Evolutionary conservation across 2,797 vertebrate species (phyloP).

Genomic region (Thaleichthys pacificus): DNA sequence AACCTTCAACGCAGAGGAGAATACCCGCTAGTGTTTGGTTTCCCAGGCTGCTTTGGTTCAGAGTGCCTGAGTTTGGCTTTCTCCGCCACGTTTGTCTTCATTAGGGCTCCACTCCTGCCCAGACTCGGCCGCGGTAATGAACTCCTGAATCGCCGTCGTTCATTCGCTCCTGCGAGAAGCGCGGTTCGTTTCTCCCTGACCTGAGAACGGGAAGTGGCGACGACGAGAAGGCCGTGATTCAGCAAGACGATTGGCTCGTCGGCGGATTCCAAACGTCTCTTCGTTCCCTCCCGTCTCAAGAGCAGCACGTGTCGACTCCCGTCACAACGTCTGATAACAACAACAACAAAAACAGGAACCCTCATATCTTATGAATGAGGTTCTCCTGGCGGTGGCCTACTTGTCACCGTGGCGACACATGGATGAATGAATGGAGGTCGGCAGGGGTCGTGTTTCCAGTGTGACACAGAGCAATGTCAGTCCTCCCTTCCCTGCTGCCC

Average conservation of each 20-base stretch:
- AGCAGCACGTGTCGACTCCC: no score
- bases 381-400: no score
- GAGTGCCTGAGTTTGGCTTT: background rate
- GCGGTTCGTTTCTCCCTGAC: no score
- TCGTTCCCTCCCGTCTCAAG: no score
- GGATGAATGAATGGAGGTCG: background rate
- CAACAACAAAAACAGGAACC: no score
- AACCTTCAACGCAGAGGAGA: slow-evolving; percentile 33
- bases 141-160: background rate
- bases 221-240: background rate
- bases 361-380: background rate
- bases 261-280: no score
- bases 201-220: background rate
- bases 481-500: slow-evolving; percentile 14
- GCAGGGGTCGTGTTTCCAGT: slow-evolving; percentile 8
- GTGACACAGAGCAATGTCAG: slow-evolving; percentile 21
- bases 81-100: slow-evolving; percentile 18
- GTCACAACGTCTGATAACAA: no score
- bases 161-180: no score
- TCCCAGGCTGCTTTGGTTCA: slow-evolving; percentile 27
- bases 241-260: background rate
- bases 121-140: background rate
- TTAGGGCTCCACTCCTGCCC: slow-evolving; percentile 17
- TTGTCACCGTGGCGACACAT: no score
- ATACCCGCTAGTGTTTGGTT: slow-evolving; percentile 36